Percentiles rank a stretch among this genome's conserved stretches.
These are phyloP conservation scores for Pagetopsis macropterus DNA, from an alignment of 2,797 vertebrate genomes.

Conservation along the genomic window DNA sequence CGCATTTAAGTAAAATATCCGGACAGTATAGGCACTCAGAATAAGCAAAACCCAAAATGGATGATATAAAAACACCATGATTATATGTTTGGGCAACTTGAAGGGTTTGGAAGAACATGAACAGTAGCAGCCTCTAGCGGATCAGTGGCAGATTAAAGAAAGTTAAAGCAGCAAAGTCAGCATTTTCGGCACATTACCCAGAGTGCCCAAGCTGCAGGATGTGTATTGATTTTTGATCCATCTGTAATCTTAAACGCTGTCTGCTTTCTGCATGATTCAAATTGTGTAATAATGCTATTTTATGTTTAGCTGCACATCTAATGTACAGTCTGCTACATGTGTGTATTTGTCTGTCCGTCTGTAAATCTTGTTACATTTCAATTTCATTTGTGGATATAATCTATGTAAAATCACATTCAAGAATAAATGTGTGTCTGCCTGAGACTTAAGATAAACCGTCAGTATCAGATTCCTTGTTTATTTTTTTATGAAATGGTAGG, in stretches of 20 bases:
- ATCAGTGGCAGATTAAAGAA: conserved; percentile 59
- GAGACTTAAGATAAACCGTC: conserved; percentile 55
- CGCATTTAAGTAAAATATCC: conserved; percentile 1
- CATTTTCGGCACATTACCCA: conserved; percentile 73
- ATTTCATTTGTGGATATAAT: conserved; percentile 62
- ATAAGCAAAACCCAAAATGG: background rate
- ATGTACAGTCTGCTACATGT: conserved; percentile 66
- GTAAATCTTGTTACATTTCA: conserved; percentile 66
- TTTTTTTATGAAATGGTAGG: conserved; percentile 45
- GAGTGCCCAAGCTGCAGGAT: conserved; percentile 71
- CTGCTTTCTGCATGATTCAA: conserved; percentile 76
- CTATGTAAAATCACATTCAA: conserved; percentile 62
- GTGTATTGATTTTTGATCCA: conserved; percentile 79
- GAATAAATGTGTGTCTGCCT: conserved; percentile 56
- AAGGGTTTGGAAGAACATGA: conserved; percentile 53
- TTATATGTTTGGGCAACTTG: background rate
- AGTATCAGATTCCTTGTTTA: conserved; percentile 38
- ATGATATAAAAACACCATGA: background rate
- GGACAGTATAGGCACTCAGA: background rate
- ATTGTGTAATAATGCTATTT: conserved; percentile 68
- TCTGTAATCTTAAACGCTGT: conserved; percentile 75
- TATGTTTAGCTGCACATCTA: conserved; percentile 69
- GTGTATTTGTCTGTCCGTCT: conserved; percentile 70
- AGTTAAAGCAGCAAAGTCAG: conserved; percentile 69
- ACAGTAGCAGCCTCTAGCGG: conserved; percentile 65